Evolutionary conservation across 2,888 invertebrate species (phyloP).

Genomic region (Chirona hameri): DNA sequence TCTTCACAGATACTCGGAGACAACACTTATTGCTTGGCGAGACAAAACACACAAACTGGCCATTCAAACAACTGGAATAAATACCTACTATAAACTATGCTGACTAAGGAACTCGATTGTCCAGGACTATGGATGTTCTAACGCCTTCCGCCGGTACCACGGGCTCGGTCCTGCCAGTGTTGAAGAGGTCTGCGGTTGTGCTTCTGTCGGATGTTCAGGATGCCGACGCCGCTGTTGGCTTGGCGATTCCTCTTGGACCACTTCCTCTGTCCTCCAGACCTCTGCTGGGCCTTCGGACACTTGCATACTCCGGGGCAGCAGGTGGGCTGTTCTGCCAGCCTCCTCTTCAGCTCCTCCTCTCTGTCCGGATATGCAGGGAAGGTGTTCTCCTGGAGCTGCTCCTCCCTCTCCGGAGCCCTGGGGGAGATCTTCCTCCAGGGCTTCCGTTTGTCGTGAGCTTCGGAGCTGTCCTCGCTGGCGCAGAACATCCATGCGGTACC

Average conservation of each 20-base stretch:
- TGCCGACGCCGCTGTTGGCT: neutral
- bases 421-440: no score
- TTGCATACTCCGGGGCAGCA: neutral
- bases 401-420: no score
- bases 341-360: neutral
- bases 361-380: neutral
- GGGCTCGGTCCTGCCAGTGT: neutral
- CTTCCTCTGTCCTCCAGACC: neutral
- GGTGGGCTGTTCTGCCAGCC: neutral
- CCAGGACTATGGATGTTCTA: no score
- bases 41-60: no score
- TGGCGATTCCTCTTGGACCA: neutral
- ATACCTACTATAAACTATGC: no score
- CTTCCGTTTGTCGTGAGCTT: no score
- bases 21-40: no score
- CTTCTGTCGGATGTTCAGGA: neutral
- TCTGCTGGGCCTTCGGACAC: neutral
- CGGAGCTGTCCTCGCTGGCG: no score
- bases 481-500: neutral
- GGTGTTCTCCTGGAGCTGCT: neutral
- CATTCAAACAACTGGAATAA: no score
- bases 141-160: neutral
- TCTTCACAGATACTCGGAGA: no score
- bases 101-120: no score
- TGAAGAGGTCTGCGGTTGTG: neutral